Base-by-base conservation (phyloP, 2,797 vertebrate species). In the Lacerta viridis region DNA sequence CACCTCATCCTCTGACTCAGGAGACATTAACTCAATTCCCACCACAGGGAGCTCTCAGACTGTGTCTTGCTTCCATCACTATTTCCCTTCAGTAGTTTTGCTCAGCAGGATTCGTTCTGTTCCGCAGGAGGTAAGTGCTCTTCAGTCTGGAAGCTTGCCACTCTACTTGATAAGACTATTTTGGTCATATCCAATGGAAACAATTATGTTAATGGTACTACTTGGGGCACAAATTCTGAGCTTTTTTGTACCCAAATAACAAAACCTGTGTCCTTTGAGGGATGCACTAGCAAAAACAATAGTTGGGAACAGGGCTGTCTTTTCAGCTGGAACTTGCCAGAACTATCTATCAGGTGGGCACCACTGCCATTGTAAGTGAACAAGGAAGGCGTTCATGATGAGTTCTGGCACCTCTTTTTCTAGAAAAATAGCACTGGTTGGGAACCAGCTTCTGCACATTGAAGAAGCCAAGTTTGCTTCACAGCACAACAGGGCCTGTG, bases 1-100 rank as follows among this genome's bases (percentile, higher is more conserved):
- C n/a, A 6, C 46, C 11, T 36, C 0, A 0, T 29, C 80, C 20
- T 7, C 29, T 50, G 29, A 2, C 43, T 20, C 13, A 0, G 61
- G 61, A 50, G 83, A 79, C 39, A 64, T 25, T 36, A 29, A 64
- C 29, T 20, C 2, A 43, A 25, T 33, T 20, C 27, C 78, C 36
- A 41, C 11, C 18, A 11, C 92, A 77, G 7, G 41, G 27, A 87
- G 68, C 39, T 75, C 59, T 69, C 13, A 0, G 0, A n/a, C 5
- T 2, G n/a, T 3, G 0, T 50, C 43, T 29, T 75, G 46, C 11
- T 78, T 79, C 90, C 79, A 76, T 33, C 15, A 11, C 15, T 81
- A 3, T 85, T 74, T 5, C 71, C 72, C 9, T 0, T 43, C 46
- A 80, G 61, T 72, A 41, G 5, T 86, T 90, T 72, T 59, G 36